Evolutionary conservation across 2,888 invertebrate genomes (phyloP), one percentile per base, ranked within the genome.

Genomic region (Dasypolia templi): DNA sequence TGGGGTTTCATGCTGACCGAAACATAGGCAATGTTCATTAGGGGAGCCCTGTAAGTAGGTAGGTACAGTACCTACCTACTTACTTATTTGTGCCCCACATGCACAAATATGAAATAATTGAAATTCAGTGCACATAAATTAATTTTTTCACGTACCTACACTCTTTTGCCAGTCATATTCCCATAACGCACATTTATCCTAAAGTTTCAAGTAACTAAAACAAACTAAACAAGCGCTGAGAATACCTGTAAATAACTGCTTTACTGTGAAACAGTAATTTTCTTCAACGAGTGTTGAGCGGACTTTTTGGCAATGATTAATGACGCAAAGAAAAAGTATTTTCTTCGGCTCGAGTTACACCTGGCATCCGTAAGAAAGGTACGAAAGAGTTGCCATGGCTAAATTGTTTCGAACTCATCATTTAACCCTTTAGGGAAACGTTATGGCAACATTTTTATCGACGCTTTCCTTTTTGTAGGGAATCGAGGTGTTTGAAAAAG

Each of bases 281-380:
- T 85, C 79, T 83, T 86, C 77, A 86, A 82, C 78, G 77, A 87
- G 81, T 83, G 85, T 86, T 85, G 77, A 73, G 69, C 79, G 75
- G 86, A 91, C 87, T 90, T 91, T n/a, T 87, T 83, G 87, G 88
- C 89, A 89, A 91, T 93, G 93, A 93, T 92, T 91, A 91, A 93
- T 93, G 92, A 75, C 75, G 77, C 71, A 42, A 62, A 83, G 84
- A 86, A 87, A 89, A 87, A 87, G 75, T 87, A 87, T 85, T 79
- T 76, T 85, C 84, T 68, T 70, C 73, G 82, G 75, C 76, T 86
- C 83, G 84, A 85, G 86, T 85, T 86, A 82, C 83, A 86, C 84
- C 86, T 85, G 82, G 71, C 85, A 81, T 83, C 80, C 82, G 59
- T 73, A 69, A 35, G 66, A 78, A 73, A 70, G 77, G 66, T 67